Evolutionary conservation across 1,140 invertebrate species (phyloP).

Genomic region (Cydia splendana): DNA sequence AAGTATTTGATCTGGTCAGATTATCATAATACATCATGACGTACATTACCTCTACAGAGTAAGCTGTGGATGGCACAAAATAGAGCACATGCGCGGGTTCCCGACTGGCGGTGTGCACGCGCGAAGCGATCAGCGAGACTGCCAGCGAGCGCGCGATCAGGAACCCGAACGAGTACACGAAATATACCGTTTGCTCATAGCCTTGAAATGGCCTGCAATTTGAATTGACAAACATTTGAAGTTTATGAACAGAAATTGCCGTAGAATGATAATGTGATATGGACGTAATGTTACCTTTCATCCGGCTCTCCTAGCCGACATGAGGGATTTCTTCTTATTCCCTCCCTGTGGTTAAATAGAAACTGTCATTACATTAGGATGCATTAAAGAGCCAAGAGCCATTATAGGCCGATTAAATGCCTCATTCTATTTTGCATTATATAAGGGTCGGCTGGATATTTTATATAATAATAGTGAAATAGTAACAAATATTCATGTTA

Average conservation of each 20-base stretch:
- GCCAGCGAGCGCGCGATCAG: constrained; percentile 80
- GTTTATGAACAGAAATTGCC: background rate
- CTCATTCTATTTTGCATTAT: no score
- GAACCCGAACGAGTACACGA: constrained; percentile 83
- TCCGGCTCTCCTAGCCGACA: constrained; percentile 1
- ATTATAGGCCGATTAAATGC: no score
- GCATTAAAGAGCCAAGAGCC: no score
- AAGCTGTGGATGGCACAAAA: constrained; percentile 80
- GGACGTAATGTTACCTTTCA: constrained; percentile 2
- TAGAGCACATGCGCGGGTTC: constrained; percentile 80
- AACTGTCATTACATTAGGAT: no score
- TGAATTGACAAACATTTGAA: background rate
- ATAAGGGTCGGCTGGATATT: no score
- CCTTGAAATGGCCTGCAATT: constrained; percentile 54
- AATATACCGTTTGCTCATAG: constrained; percentile 79
- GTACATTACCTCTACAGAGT: constrained; percentile 81
- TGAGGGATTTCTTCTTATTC: constrained; percentile 1
- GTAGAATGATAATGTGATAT: background rate
- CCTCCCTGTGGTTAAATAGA: background rate
- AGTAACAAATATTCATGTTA: no score
- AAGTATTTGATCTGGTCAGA: no score
- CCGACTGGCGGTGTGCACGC: constrained; percentile 82
- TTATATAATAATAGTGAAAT: no score
- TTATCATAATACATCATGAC: background rate
- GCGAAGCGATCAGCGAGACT: constrained; percentile 82